Evolutionary conservation across 2,888 invertebrate genomes (phyloP).

Genomic region (Leucoma salicis): DNA sequence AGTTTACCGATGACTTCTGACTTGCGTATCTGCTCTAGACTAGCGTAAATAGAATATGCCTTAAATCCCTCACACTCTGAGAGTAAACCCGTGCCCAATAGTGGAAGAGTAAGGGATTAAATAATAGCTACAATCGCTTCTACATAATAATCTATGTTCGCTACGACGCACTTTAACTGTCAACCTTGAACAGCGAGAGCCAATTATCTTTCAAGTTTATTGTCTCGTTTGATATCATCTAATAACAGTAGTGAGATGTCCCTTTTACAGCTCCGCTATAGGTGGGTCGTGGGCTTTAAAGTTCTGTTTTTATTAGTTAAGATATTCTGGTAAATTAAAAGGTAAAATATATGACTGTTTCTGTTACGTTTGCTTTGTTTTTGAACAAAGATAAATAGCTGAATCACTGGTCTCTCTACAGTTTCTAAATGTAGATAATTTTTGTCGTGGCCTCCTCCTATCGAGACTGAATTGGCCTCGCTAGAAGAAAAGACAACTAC

Average conservation of each 20-base stretch:
- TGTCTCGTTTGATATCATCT: conserved; percentile 40
- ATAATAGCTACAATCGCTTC: conserved; percentile 3
- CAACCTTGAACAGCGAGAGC: conserved; percentile 50
- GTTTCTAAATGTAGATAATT: no score
- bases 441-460: no score
- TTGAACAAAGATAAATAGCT: background rate
- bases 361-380: background rate
- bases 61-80: no score
- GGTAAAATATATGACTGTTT: background rate
- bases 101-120: no score
- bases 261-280: conserved; percentile 17
- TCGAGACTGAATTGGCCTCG: no score
- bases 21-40: no score
- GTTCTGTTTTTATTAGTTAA: conserved; percentile 8
- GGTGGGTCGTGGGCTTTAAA: conserved; percentile 4
- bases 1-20: no score
- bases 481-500: no score
- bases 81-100: no score
- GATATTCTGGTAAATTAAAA: conserved; percentile 10
- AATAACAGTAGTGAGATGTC: conserved; percentile 22
- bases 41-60: no score
- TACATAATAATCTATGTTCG: conserved; percentile 15
- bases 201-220: conserved; percentile 49
- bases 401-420: no score
- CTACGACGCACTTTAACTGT: conserved; percentile 13